These are phyloP conservation scores for Narcine bancroftii DNA, from an alignment of 2,113 vertebrate genomes.

Conservation along the genomic window DNA sequence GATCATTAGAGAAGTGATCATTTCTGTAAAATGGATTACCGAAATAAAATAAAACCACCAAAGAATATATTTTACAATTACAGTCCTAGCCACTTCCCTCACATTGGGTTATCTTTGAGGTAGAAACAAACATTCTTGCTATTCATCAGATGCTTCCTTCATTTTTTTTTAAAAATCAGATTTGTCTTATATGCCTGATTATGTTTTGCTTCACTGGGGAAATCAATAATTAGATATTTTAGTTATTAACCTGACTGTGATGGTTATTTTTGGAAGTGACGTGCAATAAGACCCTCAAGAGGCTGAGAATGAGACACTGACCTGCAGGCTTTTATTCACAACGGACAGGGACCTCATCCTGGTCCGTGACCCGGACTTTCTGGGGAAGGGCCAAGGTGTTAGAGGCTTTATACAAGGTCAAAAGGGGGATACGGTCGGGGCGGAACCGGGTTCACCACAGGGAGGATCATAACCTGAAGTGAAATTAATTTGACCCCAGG, in stretches of 20 bases:
- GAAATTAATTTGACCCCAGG: background rate
- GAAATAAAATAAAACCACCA: background rate
- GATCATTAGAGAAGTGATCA: background rate
- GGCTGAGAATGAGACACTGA: no score
- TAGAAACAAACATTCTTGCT: background rate
- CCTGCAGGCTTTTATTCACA: no score
- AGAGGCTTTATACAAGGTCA: no score
- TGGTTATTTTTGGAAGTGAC: background rate
- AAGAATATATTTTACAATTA: background rate
- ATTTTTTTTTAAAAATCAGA: no score
- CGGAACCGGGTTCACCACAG: no score
- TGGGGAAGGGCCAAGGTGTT: no score
- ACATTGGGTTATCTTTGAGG: background rate
- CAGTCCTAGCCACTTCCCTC: background rate
- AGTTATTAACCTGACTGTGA: background rate
- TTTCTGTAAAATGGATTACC: background rate
- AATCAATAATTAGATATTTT: constrained; percentile 18
- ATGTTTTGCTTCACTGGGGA: constrained; percentile 2
- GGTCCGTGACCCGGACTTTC: no score
- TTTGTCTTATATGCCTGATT: background rate
- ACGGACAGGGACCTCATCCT: no score
- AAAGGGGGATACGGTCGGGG: no score
- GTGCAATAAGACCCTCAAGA: no score
- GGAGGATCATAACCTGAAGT: no score
- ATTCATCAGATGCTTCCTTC: background rate